Evolutionary conservation across 2,113 vertebrate genomes (phyloP).

Genomic region (western clawed frog (Xenopus tropicalis)): UCB_Xtro_10.0 CM004450.2:92580001-92580500

Average conservation of each 20-base stretch:
- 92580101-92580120: constrained; percentile 82
- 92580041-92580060: constrained; percentile 87
- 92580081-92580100: constrained; percentile 73
- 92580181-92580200: constrained; percentile 75
- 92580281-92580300: too few relatives aligned
- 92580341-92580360: too few relatives aligned
- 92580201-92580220: constrained; percentile 74
- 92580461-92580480: too few relatives aligned
- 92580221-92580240: constrained; percentile 71
- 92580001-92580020: constrained; percentile 86
- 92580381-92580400: too few relatives aligned
- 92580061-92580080: constrained; percentile 85
- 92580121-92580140: constrained; percentile 88
- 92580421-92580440: too few relatives aligned
- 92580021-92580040: constrained; percentile 83
- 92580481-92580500: too few relatives aligned
- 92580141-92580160: constrained; percentile 81
- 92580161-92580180: constrained; percentile 83
- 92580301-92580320: too few relatives aligned
- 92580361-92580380: too few relatives aligned
- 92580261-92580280: too few relatives aligned
- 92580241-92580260: constrained; percentile 69
- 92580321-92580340: too few relatives aligned
- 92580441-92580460: too few relatives aligned
- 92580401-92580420: too few relatives aligned